Evolutionary conservation across 2,888 invertebrate genomes (phyloP), one percentile per base, ranked within the genome.

Genomic region (Noctua fimbriata): DNA sequence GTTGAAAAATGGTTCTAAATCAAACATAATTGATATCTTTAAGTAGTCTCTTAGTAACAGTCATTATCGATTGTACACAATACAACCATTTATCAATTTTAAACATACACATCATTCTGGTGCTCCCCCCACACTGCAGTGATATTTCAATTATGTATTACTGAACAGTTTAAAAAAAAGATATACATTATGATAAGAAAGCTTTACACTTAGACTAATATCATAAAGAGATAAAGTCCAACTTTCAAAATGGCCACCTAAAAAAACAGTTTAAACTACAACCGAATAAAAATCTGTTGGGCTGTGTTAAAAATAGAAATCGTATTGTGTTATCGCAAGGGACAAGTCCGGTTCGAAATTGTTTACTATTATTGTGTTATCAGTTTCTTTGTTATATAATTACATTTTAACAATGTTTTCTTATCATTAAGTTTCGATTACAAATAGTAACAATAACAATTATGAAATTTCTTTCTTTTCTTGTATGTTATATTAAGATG

Each of bases 341-440:
- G 44, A 69, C 63, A 73, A 63, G 24, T 75, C 78, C 70, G 52
- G 24, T 44, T 63, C 55, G 12, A 73, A 74, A 41, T 58, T 69
- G 63, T 81, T 69, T 69, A 81, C 47, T 69, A 47, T 63, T n/a
- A 49, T 47, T n/a, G 16, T 41, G 3, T 28, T 72, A 71, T 49
- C 60, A 63, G 28, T 55, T 44, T 78, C 16, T 58, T 36, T 47
- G 10, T 60, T 12, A 36, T 28, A 10, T 14, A 24, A 28, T 41
- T 14, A 32, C 18, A 65, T 32, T n/a, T 32, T 1, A 65, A 77
- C 24, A n/a, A 44, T 76, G n/a, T 77, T 65, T 52, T 66, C 52
- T 9, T 60, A 70, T 78, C 16, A 3, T 28, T 32, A 9, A 49
- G 41, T 78, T 49, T 49, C 1, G 36, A 24, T 47, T 32, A 49